phyloP scores from a whole-genome alignment of 2,888 invertebrate species.

The Drosophila kuntzei region DNA sequence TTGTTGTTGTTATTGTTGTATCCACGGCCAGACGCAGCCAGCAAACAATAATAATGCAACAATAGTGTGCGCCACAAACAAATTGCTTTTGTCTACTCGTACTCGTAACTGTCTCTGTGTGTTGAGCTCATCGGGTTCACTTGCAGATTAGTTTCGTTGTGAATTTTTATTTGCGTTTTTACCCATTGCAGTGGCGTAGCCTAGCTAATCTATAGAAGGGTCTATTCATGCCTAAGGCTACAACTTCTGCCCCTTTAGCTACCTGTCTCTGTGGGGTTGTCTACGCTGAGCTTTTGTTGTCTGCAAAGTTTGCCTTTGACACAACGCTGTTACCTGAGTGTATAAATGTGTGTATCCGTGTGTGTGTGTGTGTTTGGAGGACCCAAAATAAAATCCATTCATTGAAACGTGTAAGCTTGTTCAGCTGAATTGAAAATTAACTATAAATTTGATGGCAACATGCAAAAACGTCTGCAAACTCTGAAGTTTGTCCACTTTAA shows the following conservation, averaged over 20 bases:
- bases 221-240: background rate
- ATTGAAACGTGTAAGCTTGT: conserved; percentile 73
- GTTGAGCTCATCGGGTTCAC: conserved; percentile 59
- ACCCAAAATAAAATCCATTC: conserved; percentile 60
- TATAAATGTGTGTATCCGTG: background rate
- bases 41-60: conserved; percentile 81
- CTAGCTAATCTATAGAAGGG: conserved; percentile 8
- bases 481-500: conserved; percentile 36
- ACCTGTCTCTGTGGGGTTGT: conserved; percentile 37
- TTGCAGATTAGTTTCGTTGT: conserved; percentile 77
- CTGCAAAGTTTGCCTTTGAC: conserved; percentile 79
- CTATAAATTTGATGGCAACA: conserved; percentile 72
- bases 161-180: conserved; percentile 66
- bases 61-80: conserved; percentile 77
- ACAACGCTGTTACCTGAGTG: conserved; percentile 47
- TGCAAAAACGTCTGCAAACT: conserved; percentile 35
- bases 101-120: conserved; percentile 26
- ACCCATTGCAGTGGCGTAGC: conserved; percentile 39
- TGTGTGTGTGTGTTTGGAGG: conserved; percentile 6
- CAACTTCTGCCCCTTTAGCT: background rate
- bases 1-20: conserved; percentile 13
- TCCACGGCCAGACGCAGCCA: conserved; percentile 63
- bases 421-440: conserved; percentile 79
- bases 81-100: conserved; percentile 68
- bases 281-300: conserved; percentile 74